These are phyloP conservation scores for Kobus ellipsiprymnus DNA, from an alignment of 2,113 vertebrate species.

Conservation along the genomic window DNA sequence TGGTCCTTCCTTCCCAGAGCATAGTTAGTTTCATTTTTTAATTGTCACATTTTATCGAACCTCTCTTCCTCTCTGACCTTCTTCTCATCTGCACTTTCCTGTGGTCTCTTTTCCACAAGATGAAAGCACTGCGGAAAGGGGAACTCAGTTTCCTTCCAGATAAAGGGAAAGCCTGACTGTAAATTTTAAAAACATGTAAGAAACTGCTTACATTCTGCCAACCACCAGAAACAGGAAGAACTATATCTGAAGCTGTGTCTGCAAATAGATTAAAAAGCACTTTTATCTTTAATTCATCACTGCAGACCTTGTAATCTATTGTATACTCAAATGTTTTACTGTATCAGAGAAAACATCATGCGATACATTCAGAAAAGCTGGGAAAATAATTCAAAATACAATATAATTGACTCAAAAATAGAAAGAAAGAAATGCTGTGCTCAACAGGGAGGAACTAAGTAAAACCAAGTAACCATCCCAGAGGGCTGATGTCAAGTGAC, in stretches of 20 bases:
- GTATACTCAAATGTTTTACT: slow-evolving; percentile 64
- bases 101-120: background rate
- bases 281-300: slow-evolving; percentile 37
- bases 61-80: background rate
- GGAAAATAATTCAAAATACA: slow-evolving; percentile 71
- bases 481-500: background rate
- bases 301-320: slow-evolving; percentile 66
- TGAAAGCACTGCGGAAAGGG: background rate
- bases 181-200: slow-evolving; percentile 19
- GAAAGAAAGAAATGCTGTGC: background rate
- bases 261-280: slow-evolving; percentile 63
- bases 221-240: slow-evolving; percentile 37
- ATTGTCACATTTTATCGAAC: background rate
- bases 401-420: slow-evolving; percentile 57
- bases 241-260: slow-evolving; percentile 60
- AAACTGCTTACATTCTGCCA: slow-evolving; percentile 47
- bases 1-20: background rate
- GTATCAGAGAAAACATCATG: slow-evolving; percentile 59
- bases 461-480: background rate
- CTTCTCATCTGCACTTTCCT: background rate
- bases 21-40: background rate
- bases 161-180: slow-evolving; percentile 45
- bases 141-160: background rate
- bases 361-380: slow-evolving; percentile 65
- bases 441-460: background rate